These are phyloP conservation scores for Scaeva pyrastri DNA, from an alignment of 2,888 invertebrate genomes.

Conservation along the genomic window DNA sequence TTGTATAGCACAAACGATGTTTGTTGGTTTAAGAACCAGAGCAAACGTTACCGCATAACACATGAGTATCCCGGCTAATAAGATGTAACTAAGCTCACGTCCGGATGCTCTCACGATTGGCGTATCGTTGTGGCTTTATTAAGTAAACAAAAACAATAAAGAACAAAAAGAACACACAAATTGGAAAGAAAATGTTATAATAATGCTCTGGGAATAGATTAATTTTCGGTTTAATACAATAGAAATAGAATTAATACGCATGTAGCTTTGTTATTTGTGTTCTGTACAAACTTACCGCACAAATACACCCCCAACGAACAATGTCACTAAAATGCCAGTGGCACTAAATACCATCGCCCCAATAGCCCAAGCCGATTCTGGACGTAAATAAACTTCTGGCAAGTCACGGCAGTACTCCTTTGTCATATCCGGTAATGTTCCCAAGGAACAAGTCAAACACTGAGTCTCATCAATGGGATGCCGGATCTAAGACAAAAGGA, in stretches of 20 bases:
- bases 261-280: background rate
- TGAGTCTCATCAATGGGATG: constrained; percentile 92
- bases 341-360: constrained; percentile 96
- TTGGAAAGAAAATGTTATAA: constrained; percentile 61
- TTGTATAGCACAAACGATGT: constrained; percentile 95
- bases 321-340: constrained; percentile 92
- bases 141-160: constrained; percentile 24
- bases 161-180: constrained; percentile 29
- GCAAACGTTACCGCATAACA: constrained; percentile 97
- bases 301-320: constrained; percentile 92
- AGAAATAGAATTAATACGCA: constrained; percentile 4
- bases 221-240: constrained; percentile 25
- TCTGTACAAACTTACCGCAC: constrained; percentile 83
- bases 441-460: constrained; percentile 92
- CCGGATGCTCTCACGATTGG: constrained; percentile 99
- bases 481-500: constrained; percentile 87
- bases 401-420: constrained; percentile 91
- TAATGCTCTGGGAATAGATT: constrained; percentile 55
- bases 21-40: constrained; percentile 93
- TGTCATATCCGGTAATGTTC: constrained; percentile 91
- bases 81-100: constrained; percentile 94
- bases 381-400: constrained; percentile 92
- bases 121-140: constrained; percentile 92
- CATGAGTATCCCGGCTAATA: constrained; percentile 94
- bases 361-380: constrained; percentile 95